Conservation (phyloP, 2,888 invertebrate genomes). For the Lithophane leautieri region DNA sequence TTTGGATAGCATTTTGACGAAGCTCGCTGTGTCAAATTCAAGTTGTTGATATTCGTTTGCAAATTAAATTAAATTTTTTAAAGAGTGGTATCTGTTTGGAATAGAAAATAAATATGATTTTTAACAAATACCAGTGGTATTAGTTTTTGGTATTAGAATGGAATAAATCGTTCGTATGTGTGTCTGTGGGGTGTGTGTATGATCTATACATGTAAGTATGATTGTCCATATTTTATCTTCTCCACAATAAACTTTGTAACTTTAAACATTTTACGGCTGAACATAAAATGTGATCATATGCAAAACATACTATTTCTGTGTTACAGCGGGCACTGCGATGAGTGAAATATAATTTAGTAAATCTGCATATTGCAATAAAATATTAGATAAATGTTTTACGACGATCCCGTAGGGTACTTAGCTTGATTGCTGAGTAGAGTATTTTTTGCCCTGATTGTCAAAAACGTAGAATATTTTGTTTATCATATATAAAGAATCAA, state of each 20-base stretch:
- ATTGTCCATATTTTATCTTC: conserved; percentile 76
- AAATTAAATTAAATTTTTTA: too few relatives aligned
- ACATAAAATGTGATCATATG: conserved; percentile 81
- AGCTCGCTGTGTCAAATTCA: too few relatives aligned
- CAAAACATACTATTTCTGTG: conserved; percentile 74
- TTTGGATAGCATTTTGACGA: too few relatives aligned
- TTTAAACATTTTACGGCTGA: conserved; percentile 83
- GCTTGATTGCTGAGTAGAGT: not conserved
- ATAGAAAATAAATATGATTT: too few relatives aligned
- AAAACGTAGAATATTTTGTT: not conserved
- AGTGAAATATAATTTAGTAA: conserved; percentile 47
- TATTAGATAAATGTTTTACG: conserved; percentile 30
- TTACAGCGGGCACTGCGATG: conserved; percentile 53
- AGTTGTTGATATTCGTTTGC: too few relatives aligned
- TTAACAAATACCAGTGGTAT: too few relatives aligned
- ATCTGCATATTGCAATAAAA: conserved; percentile 33
- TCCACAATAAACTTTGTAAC: conserved; percentile 81
- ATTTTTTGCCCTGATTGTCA: not conserved
- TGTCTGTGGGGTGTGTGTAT: too few relatives aligned
- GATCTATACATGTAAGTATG: conserved; percentile 39
- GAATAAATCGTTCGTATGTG: too few relatives aligned
- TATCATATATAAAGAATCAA: not conserved
- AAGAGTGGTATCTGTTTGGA: too few relatives aligned
- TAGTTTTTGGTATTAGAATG: too few relatives aligned
- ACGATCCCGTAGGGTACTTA: not conserved